These are phyloP conservation scores for Romanogobio albipinnatus DNA, from an alignment of 2,113 vertebrate genomes.

Conservation along the genomic window DNA sequence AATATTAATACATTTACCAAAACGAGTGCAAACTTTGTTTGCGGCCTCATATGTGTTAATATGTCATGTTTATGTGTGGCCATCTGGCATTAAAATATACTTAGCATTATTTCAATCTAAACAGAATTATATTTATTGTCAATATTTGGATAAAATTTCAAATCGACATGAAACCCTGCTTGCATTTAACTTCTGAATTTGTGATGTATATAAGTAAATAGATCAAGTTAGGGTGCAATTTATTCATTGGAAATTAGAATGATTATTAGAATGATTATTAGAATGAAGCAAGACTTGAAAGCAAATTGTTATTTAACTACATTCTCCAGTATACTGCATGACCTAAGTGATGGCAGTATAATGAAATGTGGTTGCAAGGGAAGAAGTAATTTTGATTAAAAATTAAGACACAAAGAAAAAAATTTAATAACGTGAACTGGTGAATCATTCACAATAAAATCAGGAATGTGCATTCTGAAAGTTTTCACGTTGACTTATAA, in stretches of 20 bases:
- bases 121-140: neutral
- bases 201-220: neutral
- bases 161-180: neutral
- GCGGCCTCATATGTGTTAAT: neutral
- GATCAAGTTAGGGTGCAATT: neutral
- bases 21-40: neutral
- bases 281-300: neutral
- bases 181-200: constrained; percentile 1
- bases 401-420: neutral
- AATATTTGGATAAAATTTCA: neutral
- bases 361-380: neutral
- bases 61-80: neutral
- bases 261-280: neutral
- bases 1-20: neutral
- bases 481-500: neutral
- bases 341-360: neutral
- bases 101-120: neutral
- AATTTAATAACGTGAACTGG: neutral
- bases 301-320: neutral
- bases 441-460: neutral
- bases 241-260: neutral
- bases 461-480: neutral
- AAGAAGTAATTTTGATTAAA: neutral
- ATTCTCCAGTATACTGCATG: neutral
- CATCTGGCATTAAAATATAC: neutral